phyloP scores from a whole-genome alignment of 2,797 vertebrate species.

The Propithecus perrieri region DNA sequence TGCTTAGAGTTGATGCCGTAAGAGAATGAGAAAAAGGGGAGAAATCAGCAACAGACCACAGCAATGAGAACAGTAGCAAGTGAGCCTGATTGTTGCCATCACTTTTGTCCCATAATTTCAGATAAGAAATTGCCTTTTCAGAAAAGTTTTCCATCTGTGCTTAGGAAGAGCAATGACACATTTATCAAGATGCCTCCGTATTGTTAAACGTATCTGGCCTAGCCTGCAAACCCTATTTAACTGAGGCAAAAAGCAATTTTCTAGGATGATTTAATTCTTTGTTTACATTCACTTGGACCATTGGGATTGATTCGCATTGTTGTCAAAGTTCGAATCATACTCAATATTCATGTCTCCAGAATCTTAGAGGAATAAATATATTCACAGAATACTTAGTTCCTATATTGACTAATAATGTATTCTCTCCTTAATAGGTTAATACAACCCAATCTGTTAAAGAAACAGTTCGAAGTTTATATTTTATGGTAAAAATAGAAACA shows the following conservation, averaged over 20 bases:
- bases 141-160: background rate
- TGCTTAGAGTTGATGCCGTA: background rate
- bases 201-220: background rate
- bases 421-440: background rate
- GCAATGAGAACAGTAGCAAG: background rate
- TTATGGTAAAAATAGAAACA: background rate
- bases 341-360: background rate
- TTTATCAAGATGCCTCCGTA: background rate
- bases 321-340: background rate
- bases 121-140: conserved; percentile 2
- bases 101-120: background rate
- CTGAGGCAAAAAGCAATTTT: conserved; percentile 2
- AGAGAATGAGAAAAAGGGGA: background rate
- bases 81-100: background rate
- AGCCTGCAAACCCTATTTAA: background rate
- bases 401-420: background rate
- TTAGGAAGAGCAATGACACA: background rate
- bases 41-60: background rate
- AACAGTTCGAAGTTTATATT: background rate
- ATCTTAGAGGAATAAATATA: background rate
- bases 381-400: background rate
- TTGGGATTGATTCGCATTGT: background rate
- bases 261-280: background rate
- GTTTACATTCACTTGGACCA: background rate
- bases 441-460: background rate